Evolutionary conservation across 1,140 invertebrate genomes (phyloP), one percentile per base, ranked within the genome.

Genomic region (Paraescarpia echinospica): DNA sequence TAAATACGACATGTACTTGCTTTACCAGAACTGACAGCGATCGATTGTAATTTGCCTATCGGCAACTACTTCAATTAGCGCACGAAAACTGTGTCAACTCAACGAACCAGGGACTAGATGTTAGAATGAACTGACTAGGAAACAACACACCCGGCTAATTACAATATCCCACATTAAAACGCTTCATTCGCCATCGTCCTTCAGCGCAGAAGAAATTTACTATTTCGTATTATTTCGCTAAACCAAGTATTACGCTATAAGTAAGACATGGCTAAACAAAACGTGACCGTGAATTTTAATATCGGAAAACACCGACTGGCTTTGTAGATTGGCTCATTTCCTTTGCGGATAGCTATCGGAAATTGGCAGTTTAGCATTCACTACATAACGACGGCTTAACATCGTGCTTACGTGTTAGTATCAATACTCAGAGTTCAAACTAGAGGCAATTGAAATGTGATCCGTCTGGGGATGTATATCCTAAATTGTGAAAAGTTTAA

Each of bases 21-120:
- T 77, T 77, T 77, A 77, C 59, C 59, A 77, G 59, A 77, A 77
- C 59, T 77, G 59, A 77, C 59, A 77, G 59, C 59, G 59, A 77
- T 77, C 59, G 59, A 77, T 77, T 18, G 59, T 77, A 77, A 77
- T 77, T 77, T 77, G 1, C 59, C 59, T 77, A 18, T 77, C 59
- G 14, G 59, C 59, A 77, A 77, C 59, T 77, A 77, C 8, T 77
- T 77, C 59, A 77, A 77, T 77, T 77, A 77, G 59, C 59, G 59
- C 59, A 77, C 59, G 59, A 77, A 77, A 77, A 77, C 22, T 77
- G 22, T 18, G 59, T 77, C 59, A 77, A 77, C 18, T 77, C 12
- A 31, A 77, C 27, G 59, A 77, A 77, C 59, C 14, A 18, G 27
- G 59, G 14, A 14, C 59, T 77, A 18, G 22, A 12, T 77, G 27